Base-by-base conservation (phyloP, 2,797 vertebrate genomes). In the Crenichthys baileyi region DNA sequence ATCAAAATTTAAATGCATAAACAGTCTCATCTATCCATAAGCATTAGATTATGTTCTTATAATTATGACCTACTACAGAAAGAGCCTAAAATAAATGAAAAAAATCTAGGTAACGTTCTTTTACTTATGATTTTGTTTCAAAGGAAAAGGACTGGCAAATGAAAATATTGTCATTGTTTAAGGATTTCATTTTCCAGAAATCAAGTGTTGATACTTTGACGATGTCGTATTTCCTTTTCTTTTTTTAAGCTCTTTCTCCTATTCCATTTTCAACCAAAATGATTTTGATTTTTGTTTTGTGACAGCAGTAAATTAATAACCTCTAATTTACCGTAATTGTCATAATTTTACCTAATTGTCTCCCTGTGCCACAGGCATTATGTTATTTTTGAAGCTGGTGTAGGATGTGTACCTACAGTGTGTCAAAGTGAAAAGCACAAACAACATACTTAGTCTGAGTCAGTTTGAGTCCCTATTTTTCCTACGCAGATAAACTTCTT, bases 311-410 rank as follows among this genome's bases (percentile, higher is more conserved):
- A 76, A 76, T 39, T 61, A 83, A 81, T 44, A n/a, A 73, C 79
- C 84, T 73, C 48, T 76, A 51, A 82, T 29, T 72, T 79, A 89
- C 87, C 91, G 86, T 92, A 93, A 94, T 92, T 90, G 89, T 88
- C 85, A 89, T 90, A 88, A 93, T 95, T 93, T 87, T 50, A 75
- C 70, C 78, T 92, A 92, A 94, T 91, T 92, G 80, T 87, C 77
- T 78, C 86, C 87, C 85, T 86, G 83, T 77, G 82, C 79, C 87
- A 85, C 82, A 90, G 89, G 84, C 87, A 90, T 90, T 78, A 79
- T 91, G 89, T 82, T 93, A 89, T 94, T 93, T 91, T 82, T 90
- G 85, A 87, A 85, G 83, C 72, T 2, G 12, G 79, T 90, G 90
- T 93, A 91, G 93, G 92, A 72, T 85, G 90, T 75, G 60, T 90